Evolutionary conservation across 2,113 vertebrate species (phyloP).

Genomic region (Embiotoca jacksoni): DNA sequence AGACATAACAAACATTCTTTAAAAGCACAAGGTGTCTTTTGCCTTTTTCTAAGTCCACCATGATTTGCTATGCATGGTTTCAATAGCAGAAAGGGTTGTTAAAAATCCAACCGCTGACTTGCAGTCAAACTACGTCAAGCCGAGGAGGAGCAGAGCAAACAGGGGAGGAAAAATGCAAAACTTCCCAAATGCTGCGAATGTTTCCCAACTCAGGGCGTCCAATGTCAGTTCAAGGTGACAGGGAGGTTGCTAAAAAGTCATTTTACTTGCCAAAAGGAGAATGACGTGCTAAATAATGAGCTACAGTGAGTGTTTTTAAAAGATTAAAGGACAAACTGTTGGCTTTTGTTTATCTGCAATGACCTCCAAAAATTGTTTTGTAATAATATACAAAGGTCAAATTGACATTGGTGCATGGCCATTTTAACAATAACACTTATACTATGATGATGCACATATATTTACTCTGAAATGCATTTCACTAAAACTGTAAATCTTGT

Average conservation of each 20-base stretch:
- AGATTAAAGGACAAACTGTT: neutral
- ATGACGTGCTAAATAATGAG: no score
- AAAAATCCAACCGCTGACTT: neutral
- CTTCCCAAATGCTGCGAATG: neutral
- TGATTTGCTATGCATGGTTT: neutral
- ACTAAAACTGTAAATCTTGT: no score
- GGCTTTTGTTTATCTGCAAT: neutral
- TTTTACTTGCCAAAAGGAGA: neutral
- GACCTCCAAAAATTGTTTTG: neutral
- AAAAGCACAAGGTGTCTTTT: no score
- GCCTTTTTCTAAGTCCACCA: no score
- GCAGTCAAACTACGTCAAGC: neutral
- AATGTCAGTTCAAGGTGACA: conserved; percentile 47
- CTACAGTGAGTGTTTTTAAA: neutral
- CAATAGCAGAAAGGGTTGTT: neutral
- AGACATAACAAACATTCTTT: no score
- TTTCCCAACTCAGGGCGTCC: conserved; percentile 1
- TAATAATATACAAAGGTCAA: neutral
- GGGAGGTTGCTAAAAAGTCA: neutral
- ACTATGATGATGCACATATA: no score
- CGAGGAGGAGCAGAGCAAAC: neutral
- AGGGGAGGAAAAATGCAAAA: neutral
- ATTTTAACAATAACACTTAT: neutral
- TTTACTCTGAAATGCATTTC: no score
- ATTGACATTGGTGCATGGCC: neutral